These are phyloP conservation scores for Drosophila fungiperda DNA, from an alignment of 2,888 invertebrate genomes.

Conservation along the genomic window DNA sequence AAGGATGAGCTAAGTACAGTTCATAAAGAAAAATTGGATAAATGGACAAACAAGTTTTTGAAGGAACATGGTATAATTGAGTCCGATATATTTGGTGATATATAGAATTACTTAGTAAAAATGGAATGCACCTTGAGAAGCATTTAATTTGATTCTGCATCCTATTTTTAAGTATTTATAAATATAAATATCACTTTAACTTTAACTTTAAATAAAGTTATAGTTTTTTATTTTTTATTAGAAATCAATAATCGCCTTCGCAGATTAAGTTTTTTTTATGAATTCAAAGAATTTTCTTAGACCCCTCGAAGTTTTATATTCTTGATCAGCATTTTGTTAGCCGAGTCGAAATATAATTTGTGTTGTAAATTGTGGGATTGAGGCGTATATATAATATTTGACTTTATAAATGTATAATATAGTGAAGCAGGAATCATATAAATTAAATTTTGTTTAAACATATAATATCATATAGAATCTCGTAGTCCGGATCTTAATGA, in stretches of 20 bases:
- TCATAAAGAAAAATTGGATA: conserved; percentile 38
- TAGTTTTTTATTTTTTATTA: no score
- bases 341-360: neutral
- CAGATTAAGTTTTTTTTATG: no score
- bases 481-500: neutral
- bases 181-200: neutral
- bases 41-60: conserved; percentile 38
- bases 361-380: neutral
- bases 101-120: neutral
- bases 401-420: neutral
- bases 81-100: conserved; percentile 51
- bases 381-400: neutral
- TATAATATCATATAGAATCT: neutral
- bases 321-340: neutral
- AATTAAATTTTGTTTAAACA: neutral
- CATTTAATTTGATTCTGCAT: neutral
- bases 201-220: neutral
- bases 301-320: neutral
- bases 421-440: neutral
- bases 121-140: neutral
- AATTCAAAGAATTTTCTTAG: neutral
- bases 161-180: neutral
- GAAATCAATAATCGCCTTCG: no score
- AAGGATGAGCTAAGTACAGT: conserved; percentile 51
- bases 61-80: conserved; percentile 37